These are phyloP conservation scores for Lagopus leucura DNA, from an alignment of 2,113 vertebrate species.

Conservation along the genomic window DNA sequence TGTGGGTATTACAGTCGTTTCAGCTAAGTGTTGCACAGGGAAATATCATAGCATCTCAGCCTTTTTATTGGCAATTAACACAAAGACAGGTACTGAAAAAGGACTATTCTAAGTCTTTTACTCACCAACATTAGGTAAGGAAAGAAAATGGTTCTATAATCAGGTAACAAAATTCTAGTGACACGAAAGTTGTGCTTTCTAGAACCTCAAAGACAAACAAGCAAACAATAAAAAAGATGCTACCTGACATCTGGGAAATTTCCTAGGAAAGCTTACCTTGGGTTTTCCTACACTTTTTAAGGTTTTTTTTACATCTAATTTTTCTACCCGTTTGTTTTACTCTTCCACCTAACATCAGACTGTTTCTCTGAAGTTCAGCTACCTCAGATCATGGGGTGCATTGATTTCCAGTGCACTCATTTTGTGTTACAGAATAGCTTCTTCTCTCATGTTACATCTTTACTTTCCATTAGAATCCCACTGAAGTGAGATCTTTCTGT, in stretches of 20 bases:
- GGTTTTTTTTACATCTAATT: neutral
- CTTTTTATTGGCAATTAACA: neutral
- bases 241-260: neutral
- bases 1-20: neutral
- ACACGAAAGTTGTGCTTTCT: neutral
- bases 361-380: neutral
- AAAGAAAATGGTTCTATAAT: neutral
- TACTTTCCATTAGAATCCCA: neutral
- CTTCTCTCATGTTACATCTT: neutral
- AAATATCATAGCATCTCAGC: neutral
- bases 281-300: neutral
- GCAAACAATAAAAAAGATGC: neutral
- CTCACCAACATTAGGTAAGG: neutral
- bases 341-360: neutral
- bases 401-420: neutral
- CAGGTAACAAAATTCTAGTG: neutral
- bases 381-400: neutral
- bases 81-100: neutral
- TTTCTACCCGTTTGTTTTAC: neutral
- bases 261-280: neutral
- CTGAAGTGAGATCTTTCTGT: neutral
- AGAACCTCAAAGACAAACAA: neutral
- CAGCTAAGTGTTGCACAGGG: neutral
- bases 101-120: neutral
- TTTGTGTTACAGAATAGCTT: neutral